Conservation (phyloP, 2,888 invertebrate species). For the Chironomus riparius region DNA sequence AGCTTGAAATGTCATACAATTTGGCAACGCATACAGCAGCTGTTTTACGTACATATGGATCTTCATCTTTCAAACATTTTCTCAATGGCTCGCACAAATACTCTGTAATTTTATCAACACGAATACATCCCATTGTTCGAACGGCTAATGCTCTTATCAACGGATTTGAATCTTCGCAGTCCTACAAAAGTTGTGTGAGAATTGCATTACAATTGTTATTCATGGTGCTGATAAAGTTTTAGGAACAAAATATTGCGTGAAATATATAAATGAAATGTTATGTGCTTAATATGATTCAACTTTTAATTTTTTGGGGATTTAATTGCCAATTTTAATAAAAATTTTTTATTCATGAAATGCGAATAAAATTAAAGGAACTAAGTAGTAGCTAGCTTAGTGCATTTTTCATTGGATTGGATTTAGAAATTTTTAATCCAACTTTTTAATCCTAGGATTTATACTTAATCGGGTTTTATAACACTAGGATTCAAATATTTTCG, state of each 20-base stretch:
- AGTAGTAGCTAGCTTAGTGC: too few species aligned
- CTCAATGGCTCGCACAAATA: conserved; percentile 96
- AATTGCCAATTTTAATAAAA: too few species aligned
- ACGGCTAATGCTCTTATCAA: conserved; percentile 96
- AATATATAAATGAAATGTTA: conserved; percentile 5
- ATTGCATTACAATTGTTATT: not conserved
- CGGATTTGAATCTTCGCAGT: conserved; percentile 99
- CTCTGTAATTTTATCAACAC: conserved; percentile 99
- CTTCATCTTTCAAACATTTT: conserved; percentile 90
- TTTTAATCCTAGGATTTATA: too few species aligned
- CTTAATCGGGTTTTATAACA: too few species aligned
- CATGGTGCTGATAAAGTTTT: not conserved
- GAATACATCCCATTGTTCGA: conserved; percentile 98
- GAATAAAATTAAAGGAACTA: too few species aligned
- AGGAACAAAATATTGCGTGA: not conserved
- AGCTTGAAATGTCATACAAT: conserved; percentile 87
- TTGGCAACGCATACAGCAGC: conserved; percentile 99
- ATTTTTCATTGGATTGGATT: too few species aligned
- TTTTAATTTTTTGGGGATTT: too few species aligned
- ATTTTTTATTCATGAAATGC: too few species aligned
- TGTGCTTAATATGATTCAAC: not conserved
- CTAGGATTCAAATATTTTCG: too few species aligned
- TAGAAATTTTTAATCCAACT: too few species aligned
- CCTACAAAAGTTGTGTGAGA: conserved; percentile 47
- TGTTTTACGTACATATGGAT: conserved; percentile 96